Evolutionary conservation across 2,888 invertebrate species (phyloP).

Genomic region (Archaeoteleia sp.): DNA sequence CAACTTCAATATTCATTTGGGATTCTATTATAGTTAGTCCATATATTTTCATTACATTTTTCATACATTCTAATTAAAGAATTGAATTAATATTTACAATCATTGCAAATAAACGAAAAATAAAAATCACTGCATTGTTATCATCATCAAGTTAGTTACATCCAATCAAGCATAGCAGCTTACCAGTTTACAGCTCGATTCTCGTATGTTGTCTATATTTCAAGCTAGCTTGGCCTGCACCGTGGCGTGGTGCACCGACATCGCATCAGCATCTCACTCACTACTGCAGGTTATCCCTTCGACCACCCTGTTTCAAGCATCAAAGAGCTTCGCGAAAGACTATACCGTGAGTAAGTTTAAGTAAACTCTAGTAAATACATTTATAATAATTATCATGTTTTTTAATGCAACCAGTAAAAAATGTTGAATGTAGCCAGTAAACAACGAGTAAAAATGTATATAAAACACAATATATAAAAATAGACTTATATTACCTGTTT

Average conservation of each 20-base stretch:
- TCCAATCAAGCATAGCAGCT: constrained; percentile 48
- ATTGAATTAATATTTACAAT: too few relatives aligned
- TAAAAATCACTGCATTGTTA: constrained; percentile 48
- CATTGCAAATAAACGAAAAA: too few relatives aligned
- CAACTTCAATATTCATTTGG: too few relatives aligned
- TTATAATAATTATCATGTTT: neutral
- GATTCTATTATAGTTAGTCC: too few relatives aligned
- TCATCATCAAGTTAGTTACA: constrained; percentile 51
- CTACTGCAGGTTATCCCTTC: constrained; percentile 48
- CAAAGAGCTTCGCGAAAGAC: constrained; percentile 46
- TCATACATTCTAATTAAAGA: too few relatives aligned
- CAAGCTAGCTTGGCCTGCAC: constrained; percentile 26
- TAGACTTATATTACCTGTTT: too few relatives aligned
- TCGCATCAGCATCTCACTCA: constrained; percentile 61
- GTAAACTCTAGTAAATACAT: constrained; percentile 12
- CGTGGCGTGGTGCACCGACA: constrained; percentile 45
- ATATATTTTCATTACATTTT: too few relatives aligned
- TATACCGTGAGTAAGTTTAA: constrained; percentile 42
- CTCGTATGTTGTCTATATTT: constrained; percentile 47
- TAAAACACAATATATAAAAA: too few relatives aligned
- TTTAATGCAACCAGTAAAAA: neutral
- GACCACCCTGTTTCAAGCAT: constrained; percentile 30
- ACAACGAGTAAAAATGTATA: too few relatives aligned
- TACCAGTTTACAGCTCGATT: constrained; percentile 50
- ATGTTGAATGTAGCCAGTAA: too few relatives aligned